Percentiles rank a stretch among this genome's conserved stretches.
Evolutionary conservation across 2,113 vertebrate genomes (phyloP).

Genomic region (Chloropsis hardwickii): DNA sequence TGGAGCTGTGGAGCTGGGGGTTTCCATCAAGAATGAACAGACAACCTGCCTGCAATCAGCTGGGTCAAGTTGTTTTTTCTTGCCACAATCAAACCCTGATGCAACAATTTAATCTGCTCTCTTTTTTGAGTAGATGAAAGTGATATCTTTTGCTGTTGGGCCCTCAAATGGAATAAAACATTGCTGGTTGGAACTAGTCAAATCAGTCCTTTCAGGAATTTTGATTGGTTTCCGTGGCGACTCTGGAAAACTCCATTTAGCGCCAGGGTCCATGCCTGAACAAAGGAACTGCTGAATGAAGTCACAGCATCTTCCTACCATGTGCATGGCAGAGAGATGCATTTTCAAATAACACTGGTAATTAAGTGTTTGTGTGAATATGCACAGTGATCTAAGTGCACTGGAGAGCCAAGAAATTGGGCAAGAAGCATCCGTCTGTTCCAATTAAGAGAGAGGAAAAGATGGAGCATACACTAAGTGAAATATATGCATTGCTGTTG

Average conservation of each 20-base stretch:
- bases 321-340: neutral
- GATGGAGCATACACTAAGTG: neutral
- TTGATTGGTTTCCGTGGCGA: conserved; percentile 58
- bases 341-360: neutral
- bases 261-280: neutral
- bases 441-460: neutral
- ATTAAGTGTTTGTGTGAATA: neutral
- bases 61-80: neutral
- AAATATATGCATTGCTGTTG: neutral
- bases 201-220: conserved; percentile 39
- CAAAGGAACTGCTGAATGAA: conserved; percentile 16
- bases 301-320: neutral
- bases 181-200: conserved; percentile 11
- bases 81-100: neutral
- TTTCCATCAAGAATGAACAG: neutral
- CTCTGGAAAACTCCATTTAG: conserved; percentile 40
- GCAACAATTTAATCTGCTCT: neutral
- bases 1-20: neutral
- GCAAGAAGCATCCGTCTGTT: neutral
- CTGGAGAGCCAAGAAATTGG: neutral
- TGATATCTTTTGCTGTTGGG: neutral
- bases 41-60: neutral
- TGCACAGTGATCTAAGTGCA: neutral
- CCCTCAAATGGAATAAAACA: conserved; percentile 38
- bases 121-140: conserved; percentile 20